A percentile compares a stretch with the other conserved stretches of the same genome.
phyloP scores from a whole-genome alignment of 2,888 invertebrate genomes.

The Rhorus exstirpatorius region DNA sequence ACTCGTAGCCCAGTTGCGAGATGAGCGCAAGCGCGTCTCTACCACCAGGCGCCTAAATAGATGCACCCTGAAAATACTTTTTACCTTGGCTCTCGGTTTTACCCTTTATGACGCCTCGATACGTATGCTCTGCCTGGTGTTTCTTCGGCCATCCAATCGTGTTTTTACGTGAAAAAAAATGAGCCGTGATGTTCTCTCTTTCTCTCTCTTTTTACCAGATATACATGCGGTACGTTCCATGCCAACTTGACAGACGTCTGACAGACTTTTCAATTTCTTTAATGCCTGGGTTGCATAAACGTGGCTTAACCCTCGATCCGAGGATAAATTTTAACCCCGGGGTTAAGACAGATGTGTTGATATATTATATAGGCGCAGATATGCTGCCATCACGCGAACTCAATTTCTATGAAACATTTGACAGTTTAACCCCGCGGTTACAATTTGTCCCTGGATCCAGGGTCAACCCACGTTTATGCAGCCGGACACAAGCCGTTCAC shows the following conservation, averaged over 20 bases:
- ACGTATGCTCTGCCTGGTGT: background rate
- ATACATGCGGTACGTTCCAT: background rate
- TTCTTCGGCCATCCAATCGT: background rate
- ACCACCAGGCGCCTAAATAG: background rate
- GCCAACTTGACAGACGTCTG: background rate
- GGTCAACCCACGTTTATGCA: too few species aligned
- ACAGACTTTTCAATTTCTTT: background rate
- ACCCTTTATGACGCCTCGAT: background rate
- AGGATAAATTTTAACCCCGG: too few species aligned
- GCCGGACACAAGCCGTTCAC: too few species aligned
- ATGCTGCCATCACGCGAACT: too few species aligned
- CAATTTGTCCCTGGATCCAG: too few species aligned
- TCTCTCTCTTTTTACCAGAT: background rate
- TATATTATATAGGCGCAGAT: too few species aligned
- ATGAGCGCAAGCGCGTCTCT: conserved; percentile 18
- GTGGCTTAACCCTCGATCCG: too few species aligned
- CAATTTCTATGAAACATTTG: too few species aligned
- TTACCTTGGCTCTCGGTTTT: conserved; percentile 6
- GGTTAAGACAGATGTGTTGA: too few species aligned
- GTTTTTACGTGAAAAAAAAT: background rate
- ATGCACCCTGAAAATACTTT: conserved; percentile 4
- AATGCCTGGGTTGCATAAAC: too few species aligned
- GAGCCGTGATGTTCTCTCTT: background rate
- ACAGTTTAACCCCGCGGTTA: too few species aligned
- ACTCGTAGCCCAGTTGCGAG: conserved; percentile 24